Conservation (phyloP, 2,888 invertebrate genomes). For the Neoscelio sp. region DNA sequence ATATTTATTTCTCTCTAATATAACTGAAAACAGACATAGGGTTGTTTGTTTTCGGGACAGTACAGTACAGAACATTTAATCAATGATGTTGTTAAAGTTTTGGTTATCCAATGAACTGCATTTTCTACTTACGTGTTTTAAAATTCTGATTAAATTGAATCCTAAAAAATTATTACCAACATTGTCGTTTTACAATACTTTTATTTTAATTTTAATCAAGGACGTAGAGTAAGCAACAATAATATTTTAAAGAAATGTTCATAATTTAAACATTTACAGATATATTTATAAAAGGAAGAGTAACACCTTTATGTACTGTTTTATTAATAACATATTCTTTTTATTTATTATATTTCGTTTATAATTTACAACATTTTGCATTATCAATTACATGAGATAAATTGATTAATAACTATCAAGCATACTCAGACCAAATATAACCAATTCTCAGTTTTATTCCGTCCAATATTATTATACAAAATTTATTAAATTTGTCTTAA, state of each 20-base stretch:
- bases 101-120: not conserved
- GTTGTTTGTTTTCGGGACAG: not conserved
- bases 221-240: too few species aligned
- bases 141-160: not conserved
- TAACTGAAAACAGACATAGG: not conserved
- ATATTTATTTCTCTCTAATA: not conserved
- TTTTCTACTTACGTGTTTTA: conserved; percentile 12
- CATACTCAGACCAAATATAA: conserved; percentile 1
- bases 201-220: not conserved
- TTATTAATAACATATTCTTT: too few species aligned
- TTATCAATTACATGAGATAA: too few species aligned
- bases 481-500: not conserved
- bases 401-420: too few species aligned
- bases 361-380: too few species aligned
- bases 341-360: too few species aligned
- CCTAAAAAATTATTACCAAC: not conserved
- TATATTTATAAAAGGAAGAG: too few species aligned
- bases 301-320: too few species aligned
- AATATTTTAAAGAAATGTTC: too few species aligned
- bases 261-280: too few species aligned
- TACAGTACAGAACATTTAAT: not conserved
- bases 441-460: not conserved
- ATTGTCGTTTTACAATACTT: not conserved
- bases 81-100: conserved; percentile 3
- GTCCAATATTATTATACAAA: not conserved